Conservation (phyloP, 2,797 vertebrate genomes). For the Pagetopsis macropterus region DNA sequence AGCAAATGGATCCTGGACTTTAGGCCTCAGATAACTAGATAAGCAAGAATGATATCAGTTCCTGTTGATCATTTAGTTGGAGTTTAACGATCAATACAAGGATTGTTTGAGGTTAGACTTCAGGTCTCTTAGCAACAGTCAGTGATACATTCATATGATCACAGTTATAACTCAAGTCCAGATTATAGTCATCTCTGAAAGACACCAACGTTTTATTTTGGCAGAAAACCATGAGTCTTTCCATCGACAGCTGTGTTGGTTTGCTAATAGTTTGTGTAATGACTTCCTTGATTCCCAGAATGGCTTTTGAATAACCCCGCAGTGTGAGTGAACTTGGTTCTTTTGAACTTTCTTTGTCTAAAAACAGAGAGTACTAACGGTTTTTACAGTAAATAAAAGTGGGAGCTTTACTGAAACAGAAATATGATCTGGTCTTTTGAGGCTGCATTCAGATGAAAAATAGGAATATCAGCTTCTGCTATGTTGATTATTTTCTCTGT, state of each 20-base stretch:
- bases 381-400: not conserved
- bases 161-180: no score
- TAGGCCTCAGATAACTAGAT: not conserved
- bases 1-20: not conserved
- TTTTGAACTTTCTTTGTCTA: not conserved
- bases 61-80: slow-evolving; percentile 12
- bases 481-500: not conserved
- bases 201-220: no score
- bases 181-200: no score
- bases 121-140: slow-evolving; percentile 35
- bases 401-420: not conserved
- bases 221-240: no score
- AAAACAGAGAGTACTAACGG: not conserved
- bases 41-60: slow-evolving; percentile 8
- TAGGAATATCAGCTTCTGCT: not conserved
- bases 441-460: not conserved
- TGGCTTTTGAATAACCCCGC: not conserved
- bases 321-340: not conserved
- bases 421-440: slow-evolving; percentile 2
- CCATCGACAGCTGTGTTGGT: not conserved
- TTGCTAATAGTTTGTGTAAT: not conserved
- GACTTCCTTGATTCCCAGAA: slow-evolving; percentile 11
- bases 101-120: slow-evolving; percentile 26
- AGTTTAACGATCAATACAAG: slow-evolving; percentile 4
- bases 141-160: not conserved